Evolutionary conservation across 2,888 invertebrate species (phyloP).

Genomic region (Zonitis immaculata): DNA sequence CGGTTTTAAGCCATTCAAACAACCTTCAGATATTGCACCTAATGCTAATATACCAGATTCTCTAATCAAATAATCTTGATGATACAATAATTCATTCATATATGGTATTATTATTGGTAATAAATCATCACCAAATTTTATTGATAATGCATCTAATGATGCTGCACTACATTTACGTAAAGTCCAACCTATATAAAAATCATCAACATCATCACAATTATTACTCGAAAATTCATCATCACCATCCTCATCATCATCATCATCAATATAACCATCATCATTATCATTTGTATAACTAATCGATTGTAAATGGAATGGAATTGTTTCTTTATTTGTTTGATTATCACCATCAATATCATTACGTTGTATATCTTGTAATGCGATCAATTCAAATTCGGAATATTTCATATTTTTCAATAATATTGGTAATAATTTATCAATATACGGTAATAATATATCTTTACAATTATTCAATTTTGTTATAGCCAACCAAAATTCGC

Average conservation of each 20-base stretch:
- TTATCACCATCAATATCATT: constrained; percentile 94
- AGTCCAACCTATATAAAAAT: constrained; percentile 70
- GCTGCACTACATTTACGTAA: constrained; percentile 98
- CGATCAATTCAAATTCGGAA: constrained; percentile 91
- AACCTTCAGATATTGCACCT: constrained; percentile 55
- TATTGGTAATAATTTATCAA: constrained; percentile 82
- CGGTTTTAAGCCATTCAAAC: constrained; percentile 62
- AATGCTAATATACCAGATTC: constrained; percentile 91
- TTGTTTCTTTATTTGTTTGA: constrained; percentile 92
- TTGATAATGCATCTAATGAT: constrained; percentile 92
- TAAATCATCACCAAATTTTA: constrained; percentile 92
- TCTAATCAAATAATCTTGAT: constrained; percentile 92
- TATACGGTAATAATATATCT: constrained; percentile 80
- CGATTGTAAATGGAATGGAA: constrained; percentile 90
- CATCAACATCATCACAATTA: constrained; percentile 37
- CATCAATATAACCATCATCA: constrained; percentile 47
- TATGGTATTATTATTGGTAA: constrained; percentile 90
- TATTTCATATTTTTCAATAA: constrained; percentile 97
- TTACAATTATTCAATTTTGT: constrained; percentile 92
- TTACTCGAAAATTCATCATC: constrained; percentile 24
- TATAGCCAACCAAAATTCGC: constrained; percentile 97
- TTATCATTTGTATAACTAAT: not conserved
- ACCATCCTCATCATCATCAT: constrained; percentile 67
- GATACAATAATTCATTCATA: constrained; percentile 91
- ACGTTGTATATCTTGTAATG: constrained; percentile 89